Evolutionary conservation across 2,113 vertebrate genomes (phyloP), one percentile per base, ranked within the genome.

Genomic region (Pantherophis guttatus): DNA sequence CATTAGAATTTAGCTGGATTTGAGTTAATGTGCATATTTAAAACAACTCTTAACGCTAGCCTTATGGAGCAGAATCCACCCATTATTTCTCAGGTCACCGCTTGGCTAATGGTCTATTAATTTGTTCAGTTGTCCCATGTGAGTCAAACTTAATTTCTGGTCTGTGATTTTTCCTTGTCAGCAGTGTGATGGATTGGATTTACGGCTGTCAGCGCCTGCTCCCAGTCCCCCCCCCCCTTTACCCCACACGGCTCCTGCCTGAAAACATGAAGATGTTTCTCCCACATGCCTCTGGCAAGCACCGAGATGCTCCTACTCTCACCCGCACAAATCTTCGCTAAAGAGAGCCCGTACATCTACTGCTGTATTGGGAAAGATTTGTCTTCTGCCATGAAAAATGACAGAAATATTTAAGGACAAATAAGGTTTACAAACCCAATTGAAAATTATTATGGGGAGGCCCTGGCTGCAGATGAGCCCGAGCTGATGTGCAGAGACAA

Each of bases 31-130:
- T n/a, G 91, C 85, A 88, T 85, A 91, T 91, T 88, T 90, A 92
- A 92, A 65, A 29, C 23, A 89, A 29, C 62, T 95, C 52, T 93
- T 93, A 59, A 52, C n/a, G 50, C 92, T 59, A 96, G 94, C 96
- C 94, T 96, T 93, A 53, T 62, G 91, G 93, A 57, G 92, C 95
- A 94, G 90, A 91, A 57, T 23, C 95, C 98, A 98, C 98, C 98
- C 98, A 98, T 98, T 97, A 98, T 98, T 99, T 98, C 98, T 98
- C 98, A 99, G 98, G 99, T 99, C 99, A 99, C 98, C 85, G 98
- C 98, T 98, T 99, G 99, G 99, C 98, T 99, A 99, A 99, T 99
- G 99, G 98, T 98, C 98, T 99, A 99, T 99, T 99, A 99, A 99
- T 99, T 99, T 99, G 99, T 98, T 99, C 98, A 97, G 95, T 98